These are phyloP conservation scores for Macrotus californicus DNA, from an alignment of 2,113 vertebrate genomes.

Conservation along the genomic window DNA sequence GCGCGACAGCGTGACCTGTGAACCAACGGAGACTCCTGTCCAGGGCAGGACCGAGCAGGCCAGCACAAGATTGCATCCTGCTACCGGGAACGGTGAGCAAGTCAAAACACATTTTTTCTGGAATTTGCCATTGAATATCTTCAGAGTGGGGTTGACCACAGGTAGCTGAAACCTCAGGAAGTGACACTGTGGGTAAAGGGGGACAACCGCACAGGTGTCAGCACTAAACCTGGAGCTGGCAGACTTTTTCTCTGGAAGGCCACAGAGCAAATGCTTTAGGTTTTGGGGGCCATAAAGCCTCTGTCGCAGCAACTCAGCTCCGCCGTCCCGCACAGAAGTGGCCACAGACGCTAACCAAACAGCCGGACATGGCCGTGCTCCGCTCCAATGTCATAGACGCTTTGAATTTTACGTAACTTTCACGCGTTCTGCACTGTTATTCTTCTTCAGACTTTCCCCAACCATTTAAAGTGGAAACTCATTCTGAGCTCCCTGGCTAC, in stretches of 20 bases:
- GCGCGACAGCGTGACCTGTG: background rate
- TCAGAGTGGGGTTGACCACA: background rate
- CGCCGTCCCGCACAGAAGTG: background rate
- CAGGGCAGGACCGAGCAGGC: background rate
- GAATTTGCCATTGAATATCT: background rate
- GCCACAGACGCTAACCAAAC: background rate
- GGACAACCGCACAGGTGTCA: background rate
- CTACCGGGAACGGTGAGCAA: background rate
- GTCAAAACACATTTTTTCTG: background rate
- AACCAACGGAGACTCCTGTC: background rate
- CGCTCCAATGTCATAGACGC: background rate
- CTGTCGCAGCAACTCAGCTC: background rate
- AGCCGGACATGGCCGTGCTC: accelerated
- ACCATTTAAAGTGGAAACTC: background rate
- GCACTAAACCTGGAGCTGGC: background rate
- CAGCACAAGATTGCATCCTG: background rate
- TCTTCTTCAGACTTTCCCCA: background rate
- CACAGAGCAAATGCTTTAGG: background rate
- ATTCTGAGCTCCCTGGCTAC: background rate
- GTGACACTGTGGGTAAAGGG: background rate
- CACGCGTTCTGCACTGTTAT: background rate
- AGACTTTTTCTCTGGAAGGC: background rate
- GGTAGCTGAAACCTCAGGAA: background rate
- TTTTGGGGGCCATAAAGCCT: background rate
- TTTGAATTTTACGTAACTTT: background rate